Base-by-base conservation (phyloP, 2,113 vertebrate genomes). In the Nycticebus coucang region DNA sequence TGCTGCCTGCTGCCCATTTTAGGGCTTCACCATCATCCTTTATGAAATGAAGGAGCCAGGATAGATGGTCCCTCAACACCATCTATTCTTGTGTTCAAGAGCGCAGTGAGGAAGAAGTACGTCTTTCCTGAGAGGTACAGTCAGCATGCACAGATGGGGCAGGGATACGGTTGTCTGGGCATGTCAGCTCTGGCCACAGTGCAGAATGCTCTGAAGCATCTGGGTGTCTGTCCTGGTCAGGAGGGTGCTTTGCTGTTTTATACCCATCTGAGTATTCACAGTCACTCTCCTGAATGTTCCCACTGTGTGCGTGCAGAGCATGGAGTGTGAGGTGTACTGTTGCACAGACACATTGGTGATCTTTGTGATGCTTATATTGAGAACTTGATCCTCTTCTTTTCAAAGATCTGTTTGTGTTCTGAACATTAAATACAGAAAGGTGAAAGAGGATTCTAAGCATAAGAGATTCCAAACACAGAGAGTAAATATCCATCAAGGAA, bases 371-470 rank as follows among this genome's bases (percentile, higher is more conserved):
- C 50, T 79, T 60, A 66, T 79, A 79, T 74, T 89, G 83, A 93
- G 87, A 87, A 64, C 37, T 55, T 83, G 22, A 89, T 79, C 89
- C 15, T 7, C 41, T 89, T 93, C 22, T 92, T 92, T 93, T 95
- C 45, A 5, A 79, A 91, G 28, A 79, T 82, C 19, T 94, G 28
- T 94, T 81, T 88, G 14, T 94, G n/a, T 82, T 57, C 12, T 94
- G 74, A 84, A 59, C 62, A 82, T 92, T 92, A 92, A 96, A 87
- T 80, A 77, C 21, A 60, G n/a, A 93, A 94, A 85, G 33, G 19
- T 92, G 72, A 96, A 45, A 90, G 37, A 64, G n/a, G 41, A 80
- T 78, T 69, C 50, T 74, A 71, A 96, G 41, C 41, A 33, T 90
- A 85, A 72, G 37, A 92, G 88, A 94, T 75, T 77, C 50, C 55